Percentiles rank a stretch among this genome's conserved stretches.
Evolutionary conservation across 1,140 invertebrate species (phyloP).

Genomic region (Drosophila nigromelanica): DNA sequence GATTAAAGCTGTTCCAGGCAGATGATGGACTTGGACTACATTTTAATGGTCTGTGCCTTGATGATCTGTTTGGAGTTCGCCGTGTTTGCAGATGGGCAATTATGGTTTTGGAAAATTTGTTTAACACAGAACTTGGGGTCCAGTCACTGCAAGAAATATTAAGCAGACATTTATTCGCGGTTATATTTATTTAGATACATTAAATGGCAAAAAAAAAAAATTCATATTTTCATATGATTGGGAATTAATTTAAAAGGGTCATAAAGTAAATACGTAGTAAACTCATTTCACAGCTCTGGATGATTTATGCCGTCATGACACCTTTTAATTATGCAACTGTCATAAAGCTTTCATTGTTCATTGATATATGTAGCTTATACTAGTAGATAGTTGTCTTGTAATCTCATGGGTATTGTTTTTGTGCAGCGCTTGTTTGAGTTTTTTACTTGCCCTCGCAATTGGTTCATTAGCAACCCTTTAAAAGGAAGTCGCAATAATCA

Average conservation of each 20-base stretch:
- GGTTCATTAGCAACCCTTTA: constrained; percentile 72
- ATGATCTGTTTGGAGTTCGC: too few relatives aligned
- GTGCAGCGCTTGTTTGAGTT: constrained; percentile 49
- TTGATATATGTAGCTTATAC: background rate
- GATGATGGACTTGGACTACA: constrained; percentile 49
- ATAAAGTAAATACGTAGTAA: too few relatives aligned
- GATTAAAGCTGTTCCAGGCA: constrained; percentile 59
- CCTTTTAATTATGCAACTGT: background rate
- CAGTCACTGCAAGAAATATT: too few relatives aligned
- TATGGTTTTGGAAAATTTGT: too few relatives aligned
- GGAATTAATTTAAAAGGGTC: too few relatives aligned
- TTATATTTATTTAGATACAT: too few relatives aligned
- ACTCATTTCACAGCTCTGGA: background rate
- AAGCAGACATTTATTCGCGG: constrained; percentile 23
- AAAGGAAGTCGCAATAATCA: constrained; percentile 47
- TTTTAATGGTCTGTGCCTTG: too few relatives aligned
- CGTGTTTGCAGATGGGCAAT: too few relatives aligned
- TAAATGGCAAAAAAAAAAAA: too few relatives aligned
- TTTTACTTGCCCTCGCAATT: constrained; percentile 23
- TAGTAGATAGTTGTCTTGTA: constrained; percentile 5
- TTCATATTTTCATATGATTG: too few relatives aligned
- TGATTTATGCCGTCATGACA: background rate
- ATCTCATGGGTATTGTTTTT: constrained; percentile 40
- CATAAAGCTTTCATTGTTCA: background rate
- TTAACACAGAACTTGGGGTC: too few relatives aligned